phyloP scores from a whole-genome alignment of 2,888 invertebrate genomes.

The Mellilla xanthometata region DNA sequence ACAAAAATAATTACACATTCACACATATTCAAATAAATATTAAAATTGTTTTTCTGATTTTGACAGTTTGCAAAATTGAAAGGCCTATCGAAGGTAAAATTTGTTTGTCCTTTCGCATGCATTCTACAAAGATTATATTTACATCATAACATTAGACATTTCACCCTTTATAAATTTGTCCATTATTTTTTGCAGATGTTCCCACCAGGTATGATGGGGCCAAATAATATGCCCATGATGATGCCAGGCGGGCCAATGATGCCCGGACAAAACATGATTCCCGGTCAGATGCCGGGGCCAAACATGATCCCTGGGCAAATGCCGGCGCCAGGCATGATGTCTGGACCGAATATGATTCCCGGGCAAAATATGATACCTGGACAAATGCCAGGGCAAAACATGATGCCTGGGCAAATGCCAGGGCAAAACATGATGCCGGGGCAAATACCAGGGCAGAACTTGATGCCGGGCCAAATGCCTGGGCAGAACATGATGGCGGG shows the following conservation, averaged over 20 bases:
- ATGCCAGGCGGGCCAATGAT: conserved; percentile 29
- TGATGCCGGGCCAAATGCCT: conserved; percentile 30
- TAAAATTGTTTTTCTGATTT: not conserved
- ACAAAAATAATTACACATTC: no score
- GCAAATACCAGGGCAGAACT: conserved; percentile 10
- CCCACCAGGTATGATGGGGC: conserved; percentile 56
- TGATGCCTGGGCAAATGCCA: conserved; percentile 21
- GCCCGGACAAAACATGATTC: conserved; percentile 31
- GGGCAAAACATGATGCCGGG: conserved; percentile 12
- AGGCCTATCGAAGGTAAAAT: conserved; percentile 12
- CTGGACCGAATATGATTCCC: not conserved
- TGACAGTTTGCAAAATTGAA: conserved; percentile 15
- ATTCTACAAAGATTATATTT: no score
- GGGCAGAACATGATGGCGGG: conserved; percentile 32
- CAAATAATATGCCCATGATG: conserved; percentile 23
- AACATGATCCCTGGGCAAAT: conserved; percentile 33
- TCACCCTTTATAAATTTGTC: no score
- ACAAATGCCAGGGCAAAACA: conserved; percentile 12
- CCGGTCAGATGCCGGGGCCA: conserved; percentile 33
- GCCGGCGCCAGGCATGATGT: conserved; percentile 11
- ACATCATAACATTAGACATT: no score
- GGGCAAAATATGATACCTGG: conserved; percentile 12
- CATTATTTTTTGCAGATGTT: conserved; percentile 51
- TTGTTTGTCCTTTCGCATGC: no score
- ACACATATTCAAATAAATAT: no score